phyloP scores from a whole-genome alignment of 2,113 vertebrate species.

The Cinclus mexicanus region DNA sequence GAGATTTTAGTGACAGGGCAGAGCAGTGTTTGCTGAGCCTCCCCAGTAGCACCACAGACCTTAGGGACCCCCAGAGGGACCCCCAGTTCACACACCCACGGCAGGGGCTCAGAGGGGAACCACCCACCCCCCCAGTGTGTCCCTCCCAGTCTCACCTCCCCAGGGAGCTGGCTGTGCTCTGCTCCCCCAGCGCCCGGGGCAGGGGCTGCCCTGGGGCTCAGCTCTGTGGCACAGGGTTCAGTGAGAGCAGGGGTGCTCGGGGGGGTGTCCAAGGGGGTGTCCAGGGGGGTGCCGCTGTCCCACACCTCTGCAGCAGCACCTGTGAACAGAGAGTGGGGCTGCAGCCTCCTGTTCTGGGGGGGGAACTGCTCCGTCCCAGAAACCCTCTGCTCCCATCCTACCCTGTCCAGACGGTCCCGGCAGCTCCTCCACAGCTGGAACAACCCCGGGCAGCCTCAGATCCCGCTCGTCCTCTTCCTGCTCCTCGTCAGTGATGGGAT shows the following conservation, averaged over 20 bases:
- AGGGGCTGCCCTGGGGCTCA: background rate
- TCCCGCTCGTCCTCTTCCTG: background rate
- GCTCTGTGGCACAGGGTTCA: background rate
- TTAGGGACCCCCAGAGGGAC: background rate
- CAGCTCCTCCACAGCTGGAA: background rate
- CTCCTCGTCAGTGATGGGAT: background rate
- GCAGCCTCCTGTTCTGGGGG: background rate
- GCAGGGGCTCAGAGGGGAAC: background rate
- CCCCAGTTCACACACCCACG: background rate
- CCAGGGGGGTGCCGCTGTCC: background rate
- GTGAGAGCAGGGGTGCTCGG: background rate
- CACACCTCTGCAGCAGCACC: background rate
- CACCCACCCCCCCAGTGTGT: too few species aligned
- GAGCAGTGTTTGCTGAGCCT: background rate
- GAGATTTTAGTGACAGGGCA: background rate
- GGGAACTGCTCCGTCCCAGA: fast-evolving
- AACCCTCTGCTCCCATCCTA: background rate
- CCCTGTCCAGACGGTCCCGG: background rate
- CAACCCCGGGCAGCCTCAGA: background rate
- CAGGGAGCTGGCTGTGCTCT: background rate
- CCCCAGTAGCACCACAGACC: background rate
- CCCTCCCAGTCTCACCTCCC: background rate
- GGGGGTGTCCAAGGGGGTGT: background rate
- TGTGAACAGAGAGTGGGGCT: background rate
- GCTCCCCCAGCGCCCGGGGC: background rate